Base-by-base conservation (phyloP, 2,888 invertebrate species). In the Monopis laevigella region DNA sequence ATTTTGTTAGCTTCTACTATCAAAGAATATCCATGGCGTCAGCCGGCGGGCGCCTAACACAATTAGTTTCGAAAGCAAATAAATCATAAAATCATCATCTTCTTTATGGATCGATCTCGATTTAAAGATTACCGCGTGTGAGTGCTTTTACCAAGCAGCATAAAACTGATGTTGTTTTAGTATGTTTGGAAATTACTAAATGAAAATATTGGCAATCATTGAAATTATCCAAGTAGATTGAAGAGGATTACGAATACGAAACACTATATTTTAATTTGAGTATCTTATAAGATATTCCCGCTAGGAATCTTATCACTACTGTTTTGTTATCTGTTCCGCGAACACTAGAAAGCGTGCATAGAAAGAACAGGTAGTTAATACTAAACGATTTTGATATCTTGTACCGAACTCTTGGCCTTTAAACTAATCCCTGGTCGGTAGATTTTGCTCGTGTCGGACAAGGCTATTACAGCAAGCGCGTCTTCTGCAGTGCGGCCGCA, bases 41-140 rank as follows among this genome's bases (percentile, higher is more conserved):
- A 56, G 60, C 56, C 60, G 58, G 50, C 58, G 58, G 55, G 58
- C 61, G 60, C 59, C 60, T 60, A 55, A 59, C 58, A 62, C 58
- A 69, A 67, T 69, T 67, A 65, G 55, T 56, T 62, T 52, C 54
- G 54, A 62, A 65, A 65, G 62, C 60, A 66, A 67, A 69, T 65
- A 68, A 67, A 62, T 63, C 62, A 65, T 65, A 61, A 64, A 67
- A 61, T 62, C 58, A 62, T 42, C 39, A 43, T 65, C 55, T 50
- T 46, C 54, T 55, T 58, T 59, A 61, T 56, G 53, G 35, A 42
- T 43, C 49, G 46, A 59, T 60, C 57, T 57, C 51, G 54, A 58
- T 62, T 59, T 51, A 44, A 59, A 61, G 53, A 64, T 62, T 55
- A 62, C 58, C 56, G 49, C 50, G 52, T 50, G 47, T 45, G 47